phyloP scores from a whole-genome alignment of 2,797 vertebrate species.

The Synaphobranchus kaupii region DNA sequence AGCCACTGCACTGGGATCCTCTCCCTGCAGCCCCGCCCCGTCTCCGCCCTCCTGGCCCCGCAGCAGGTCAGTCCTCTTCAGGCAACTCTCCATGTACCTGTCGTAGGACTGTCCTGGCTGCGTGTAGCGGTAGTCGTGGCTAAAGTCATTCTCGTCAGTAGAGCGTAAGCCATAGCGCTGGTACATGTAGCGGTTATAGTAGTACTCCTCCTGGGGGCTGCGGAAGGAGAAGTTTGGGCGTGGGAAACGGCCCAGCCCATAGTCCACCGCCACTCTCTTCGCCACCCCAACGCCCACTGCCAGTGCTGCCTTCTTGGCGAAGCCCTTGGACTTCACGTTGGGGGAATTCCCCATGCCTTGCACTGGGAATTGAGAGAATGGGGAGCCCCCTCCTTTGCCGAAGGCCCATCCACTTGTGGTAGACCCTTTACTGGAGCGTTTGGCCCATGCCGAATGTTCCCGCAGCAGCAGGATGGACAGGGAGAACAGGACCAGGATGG shows the following conservation, averaged over 20 bases:
- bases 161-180: constrained; percentile 57
- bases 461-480: constrained; percentile 54
- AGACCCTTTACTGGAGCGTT: constrained; percentile 16
- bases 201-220: constrained; percentile 64
- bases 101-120: constrained; percentile 62
- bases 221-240: constrained; percentile 67
- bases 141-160: constrained; percentile 62
- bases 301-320: constrained; percentile 73
- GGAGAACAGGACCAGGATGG: constrained; percentile 41
- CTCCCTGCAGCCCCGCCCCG: not conserved
- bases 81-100: constrained; percentile 63
- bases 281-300: constrained; percentile 72
- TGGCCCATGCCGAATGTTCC: constrained; percentile 54
- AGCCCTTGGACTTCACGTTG: constrained; percentile 59
- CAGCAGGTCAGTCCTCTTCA: constrained; percentile 64
- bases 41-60: not conserved
- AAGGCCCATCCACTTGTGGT: constrained; percentile 2
- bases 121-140: constrained; percentile 63
- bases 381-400: constrained; percentile 43
- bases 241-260: constrained; percentile 73
- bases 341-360: constrained; percentile 56
- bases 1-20: not conserved
- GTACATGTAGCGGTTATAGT: constrained; percentile 78
- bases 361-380: constrained; percentile 61
- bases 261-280: constrained; percentile 74